Evolutionary conservation across 2,888 invertebrate species (phyloP).

Genomic region (Polydrusus cervinus): DNA sequence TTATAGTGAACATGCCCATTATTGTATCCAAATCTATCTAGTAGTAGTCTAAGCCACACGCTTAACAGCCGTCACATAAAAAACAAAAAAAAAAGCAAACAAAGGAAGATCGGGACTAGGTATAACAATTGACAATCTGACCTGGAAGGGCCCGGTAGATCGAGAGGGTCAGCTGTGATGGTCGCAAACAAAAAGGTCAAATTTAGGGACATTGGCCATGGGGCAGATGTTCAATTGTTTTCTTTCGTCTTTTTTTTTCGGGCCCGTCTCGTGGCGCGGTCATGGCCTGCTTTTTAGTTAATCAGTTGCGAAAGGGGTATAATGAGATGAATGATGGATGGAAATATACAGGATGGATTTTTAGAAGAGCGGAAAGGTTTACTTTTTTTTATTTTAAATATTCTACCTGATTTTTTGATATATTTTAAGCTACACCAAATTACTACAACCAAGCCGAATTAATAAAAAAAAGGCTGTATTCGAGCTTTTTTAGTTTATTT

Average conservation of each 20-base stretch:
- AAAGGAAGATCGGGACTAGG: constrained; percentile 47
- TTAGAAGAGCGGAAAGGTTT: too few species aligned
- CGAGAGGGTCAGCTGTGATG: constrained; percentile 51
- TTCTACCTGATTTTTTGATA: too few species aligned
- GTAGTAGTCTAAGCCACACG: constrained; percentile 35
- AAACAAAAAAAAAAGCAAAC: constrained; percentile 39
- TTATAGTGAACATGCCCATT: too few species aligned
- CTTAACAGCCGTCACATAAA: constrained; percentile 27
- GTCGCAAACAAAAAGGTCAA: constrained; percentile 63
- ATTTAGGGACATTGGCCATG: constrained; percentile 67
- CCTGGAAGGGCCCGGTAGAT: constrained; percentile 37
- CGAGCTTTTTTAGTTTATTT: too few species aligned
- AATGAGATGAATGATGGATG: constrained; percentile 12
- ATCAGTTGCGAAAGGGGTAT: constrained; percentile 40
- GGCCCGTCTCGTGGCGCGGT: constrained; percentile 37
- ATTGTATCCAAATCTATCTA: constrained; percentile 20
- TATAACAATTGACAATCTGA: constrained; percentile 52
- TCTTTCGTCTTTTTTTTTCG: constrained; percentile 37
- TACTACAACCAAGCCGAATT: too few species aligned
- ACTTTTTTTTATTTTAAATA: too few species aligned
- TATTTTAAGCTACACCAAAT: too few species aligned
- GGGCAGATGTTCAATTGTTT: constrained; percentile 54
- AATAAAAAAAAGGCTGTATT: too few species aligned
- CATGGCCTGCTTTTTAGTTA: constrained; percentile 48
- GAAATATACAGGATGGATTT: background rate